A percentile compares a stretch with the other conserved stretches of the same genome.
These are phyloP conservation scores for Xestia rhomboidea DNA, from an alignment of 2,888 invertebrate species.

Conservation along the genomic window DNA sequence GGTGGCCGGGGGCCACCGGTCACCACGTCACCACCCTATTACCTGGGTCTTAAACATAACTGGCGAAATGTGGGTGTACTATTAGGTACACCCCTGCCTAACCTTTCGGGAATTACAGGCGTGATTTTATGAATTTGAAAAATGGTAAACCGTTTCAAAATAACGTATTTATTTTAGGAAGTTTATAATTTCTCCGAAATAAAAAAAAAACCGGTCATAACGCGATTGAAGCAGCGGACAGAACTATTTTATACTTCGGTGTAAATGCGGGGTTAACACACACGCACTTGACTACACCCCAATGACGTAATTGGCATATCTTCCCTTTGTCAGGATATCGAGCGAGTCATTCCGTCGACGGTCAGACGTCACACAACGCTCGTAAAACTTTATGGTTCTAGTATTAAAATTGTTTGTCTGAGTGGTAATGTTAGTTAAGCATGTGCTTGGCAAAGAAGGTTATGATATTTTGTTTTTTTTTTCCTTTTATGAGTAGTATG, in stretches of 20 bases:
- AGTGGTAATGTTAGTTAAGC: constrained; percentile 6
- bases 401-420: constrained; percentile 42
- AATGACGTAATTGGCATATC: constrained; percentile 46
- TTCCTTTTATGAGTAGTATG: not conserved
- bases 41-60: too few relatives aligned
- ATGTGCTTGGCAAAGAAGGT: not conserved
- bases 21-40: too few relatives aligned
- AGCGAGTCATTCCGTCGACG: constrained; percentile 39
- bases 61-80: too few relatives aligned
- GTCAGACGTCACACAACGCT: constrained; percentile 52
- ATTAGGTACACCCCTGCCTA: too few relatives aligned
- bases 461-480: not conserved
- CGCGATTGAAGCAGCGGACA: too few relatives aligned
- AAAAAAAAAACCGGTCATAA: too few relatives aligned
- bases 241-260: not conserved
- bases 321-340: constrained; percentile 42
- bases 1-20: too few relatives aligned
- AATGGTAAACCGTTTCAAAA: too few relatives aligned
- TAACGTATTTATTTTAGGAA: too few relatives aligned
- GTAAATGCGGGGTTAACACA: not conserved
- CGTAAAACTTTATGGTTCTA: constrained; percentile 60
- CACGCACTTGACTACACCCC: not conserved
- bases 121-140: too few relatives aligned
- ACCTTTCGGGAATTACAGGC: too few relatives aligned
- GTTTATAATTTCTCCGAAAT: too few relatives aligned